These are phyloP conservation scores for Nephrotoma appendiculata DNA, from an alignment of 2,888 invertebrate species.

Conservation along the genomic window DNA sequence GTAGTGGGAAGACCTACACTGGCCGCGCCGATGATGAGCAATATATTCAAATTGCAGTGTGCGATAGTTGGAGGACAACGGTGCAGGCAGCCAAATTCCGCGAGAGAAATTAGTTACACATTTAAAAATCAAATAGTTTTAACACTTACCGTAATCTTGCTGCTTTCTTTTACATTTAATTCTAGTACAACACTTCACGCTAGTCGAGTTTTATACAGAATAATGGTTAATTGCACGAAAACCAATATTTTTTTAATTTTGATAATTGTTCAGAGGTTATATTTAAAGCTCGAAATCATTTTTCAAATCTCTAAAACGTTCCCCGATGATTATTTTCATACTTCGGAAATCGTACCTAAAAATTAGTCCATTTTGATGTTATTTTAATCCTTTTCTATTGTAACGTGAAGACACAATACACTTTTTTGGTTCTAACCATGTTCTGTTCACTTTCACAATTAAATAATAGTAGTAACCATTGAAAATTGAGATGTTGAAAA, in stretches of 20 bases:
- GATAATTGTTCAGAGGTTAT: background rate
- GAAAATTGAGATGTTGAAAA: too few relatives aligned
- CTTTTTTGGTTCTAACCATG: background rate
- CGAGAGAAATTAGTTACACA: too few relatives aligned
- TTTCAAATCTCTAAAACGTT: background rate
- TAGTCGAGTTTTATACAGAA: background rate
- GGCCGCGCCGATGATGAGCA: too few relatives aligned
- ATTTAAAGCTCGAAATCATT: background rate
- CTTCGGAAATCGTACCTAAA: background rate
- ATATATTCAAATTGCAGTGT: too few relatives aligned
- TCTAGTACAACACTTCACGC: background rate
- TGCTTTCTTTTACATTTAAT: background rate
- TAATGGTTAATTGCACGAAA: background rate
- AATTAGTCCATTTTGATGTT: background rate
- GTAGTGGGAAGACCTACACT: too few relatives aligned
- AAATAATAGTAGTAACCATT: too few relatives aligned
- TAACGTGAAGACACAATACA: background rate
- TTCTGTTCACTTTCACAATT: too few relatives aligned
- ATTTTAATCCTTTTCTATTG: background rate
- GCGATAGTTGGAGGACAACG: too few relatives aligned
- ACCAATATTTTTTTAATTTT: background rate
- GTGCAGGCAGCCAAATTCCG: too few relatives aligned
- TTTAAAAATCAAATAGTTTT: background rate
- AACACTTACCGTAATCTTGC: background rate
- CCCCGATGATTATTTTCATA: background rate